Evolutionary conservation across 2,797 vertebrate species (phyloP).

Genomic region (Darevskia nairensis): DNA sequence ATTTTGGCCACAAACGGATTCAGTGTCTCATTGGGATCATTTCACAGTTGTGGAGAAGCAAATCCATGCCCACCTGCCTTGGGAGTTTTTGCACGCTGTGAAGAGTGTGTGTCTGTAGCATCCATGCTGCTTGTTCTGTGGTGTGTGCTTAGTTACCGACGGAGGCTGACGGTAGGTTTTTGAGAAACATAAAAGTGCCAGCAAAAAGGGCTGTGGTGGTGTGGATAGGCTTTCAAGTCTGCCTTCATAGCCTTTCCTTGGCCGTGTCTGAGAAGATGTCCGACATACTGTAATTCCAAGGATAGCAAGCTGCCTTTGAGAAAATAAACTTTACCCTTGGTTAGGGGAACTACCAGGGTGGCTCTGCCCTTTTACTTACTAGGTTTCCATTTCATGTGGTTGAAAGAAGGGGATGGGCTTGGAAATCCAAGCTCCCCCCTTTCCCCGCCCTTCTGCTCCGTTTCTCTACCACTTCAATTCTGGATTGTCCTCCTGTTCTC

Average conservation of each 20-base stretch:
- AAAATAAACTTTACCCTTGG: conserved; percentile 4
- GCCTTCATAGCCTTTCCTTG: neutral
- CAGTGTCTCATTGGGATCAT: neutral
- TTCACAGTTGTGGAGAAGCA: neutral
- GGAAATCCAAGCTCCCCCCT: conserved; percentile 13
- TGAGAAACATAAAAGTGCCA: neutral
- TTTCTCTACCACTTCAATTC: conserved; percentile 47
- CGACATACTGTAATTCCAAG: neutral
- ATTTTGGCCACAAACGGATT: neutral
- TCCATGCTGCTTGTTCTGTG: too few species aligned
- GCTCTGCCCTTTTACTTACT: conserved; percentile 50
- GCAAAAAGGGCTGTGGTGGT: neutral
- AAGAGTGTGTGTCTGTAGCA: too few species aligned
- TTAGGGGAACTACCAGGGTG: conserved; percentile 46
- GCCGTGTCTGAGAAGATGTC: neutral
- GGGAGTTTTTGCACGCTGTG: neutral
- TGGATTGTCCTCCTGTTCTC: conserved; percentile 56
- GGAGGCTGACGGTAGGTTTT: neutral
- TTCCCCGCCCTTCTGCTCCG: conserved; percentile 44
- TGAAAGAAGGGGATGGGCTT: neutral
- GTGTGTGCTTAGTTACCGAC: too few species aligned
- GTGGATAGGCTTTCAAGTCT: neutral
- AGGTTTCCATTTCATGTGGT: conserved; percentile 41
- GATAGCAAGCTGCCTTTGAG: neutral
- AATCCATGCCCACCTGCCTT: neutral